Base-by-base conservation (phyloP, 2,888 invertebrate genomes). In the Philopedon plagiatum region DNA sequence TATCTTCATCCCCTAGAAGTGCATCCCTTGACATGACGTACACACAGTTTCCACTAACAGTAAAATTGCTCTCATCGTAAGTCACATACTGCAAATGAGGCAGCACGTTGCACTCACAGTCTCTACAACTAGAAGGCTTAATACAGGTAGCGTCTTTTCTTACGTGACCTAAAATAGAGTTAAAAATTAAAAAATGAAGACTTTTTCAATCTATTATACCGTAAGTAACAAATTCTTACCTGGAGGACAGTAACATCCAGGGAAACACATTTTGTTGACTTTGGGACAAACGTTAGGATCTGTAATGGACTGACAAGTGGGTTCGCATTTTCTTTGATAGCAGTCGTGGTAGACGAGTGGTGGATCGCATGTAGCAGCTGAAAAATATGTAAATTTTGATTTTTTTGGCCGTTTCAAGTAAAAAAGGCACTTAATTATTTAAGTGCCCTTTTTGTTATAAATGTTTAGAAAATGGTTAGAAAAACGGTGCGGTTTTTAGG, bases 171-270 rank as follows among this genome's bases (percentile, higher is more conserved):
- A 46, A 41, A 46, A 23, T n/a, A 21, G 9, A 23, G 11, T 15
- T 29, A 13, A 18, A 19, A 8, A 13, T 26, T 5, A 32, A 54
- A 54, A 26, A 26, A 26, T 11, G 15, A 8, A 19, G 18, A 15
- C n/a, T n/a, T n/a, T n/a, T n/a, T n/a, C n/a, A n/a, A n/a, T n/a
- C n/a, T n/a, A n/a, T n/a, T n/a, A n/a, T n/a, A n/a, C n/a, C n/a
- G n/a, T n/a, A n/a, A n/a, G n/a, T n/a, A n/a, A n/a, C n/a, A n/a
- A n/a, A n/a, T n/a, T n/a, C n/a, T 41, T 51, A 73, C 95, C 95
- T 49, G 92, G 90, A 0, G 95, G 94, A 78, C 95, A 95, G 86
- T 93, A 95, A 84, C 95, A 95, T 63, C 95, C 95, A 0, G 94
- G 90, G 86, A 92, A 92, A 84, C 94, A 95, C 49, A 89, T 88